Base-by-base conservation (phyloP, 2,888 invertebrate species). In the Saturnia pavonia region DNA sequence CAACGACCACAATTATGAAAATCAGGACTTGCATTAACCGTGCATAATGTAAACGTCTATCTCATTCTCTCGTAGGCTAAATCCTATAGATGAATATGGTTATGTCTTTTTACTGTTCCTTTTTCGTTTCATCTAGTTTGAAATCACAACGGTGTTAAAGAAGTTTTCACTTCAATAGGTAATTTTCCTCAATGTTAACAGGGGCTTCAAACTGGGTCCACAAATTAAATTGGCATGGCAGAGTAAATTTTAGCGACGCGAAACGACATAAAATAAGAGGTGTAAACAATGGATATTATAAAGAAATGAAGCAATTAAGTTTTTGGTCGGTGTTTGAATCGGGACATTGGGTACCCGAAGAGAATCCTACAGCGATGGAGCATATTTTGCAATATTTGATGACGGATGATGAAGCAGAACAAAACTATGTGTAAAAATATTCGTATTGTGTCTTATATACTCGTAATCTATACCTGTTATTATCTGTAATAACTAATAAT, bases 271-370 rank as follows among this genome's bases (percentile, higher is more conserved):
- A 70, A 2, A 91, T 93, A 71, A 77, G 76, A 1, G 92, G 92
- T 7, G 51, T 74, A 3, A 82, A 78, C 70, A 92, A 91, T 70
- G 93, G 93, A 4, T 92, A 85, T 76, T 93, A 88, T 74, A 93
- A 93, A 78, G 79, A 78, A 63, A 80, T 83, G 34, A 79, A 80
- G 14, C 84, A 83, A 25, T 77, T 93, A 12, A 92, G 91, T 74
- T 91, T 91, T 74, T 92, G 92, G 92, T 85, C 85, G 73, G 90
- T 93, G 16, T 91, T 91, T 71, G 87, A 88, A 43, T 85, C 93
- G 48, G 93, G 93, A 34, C 93, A 93, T 75, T 93, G 93, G 93
- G 92, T 92, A 4, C 93, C 93, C 1, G 91, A 93, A 85, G 93
- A 93, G 71, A 92, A 91, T 70, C 92, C 93, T 51, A 83, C 76